Evolutionary conservation across 2,888 invertebrate genomes (phyloP).

Genomic region (Drosophila setosimentum): DNA sequence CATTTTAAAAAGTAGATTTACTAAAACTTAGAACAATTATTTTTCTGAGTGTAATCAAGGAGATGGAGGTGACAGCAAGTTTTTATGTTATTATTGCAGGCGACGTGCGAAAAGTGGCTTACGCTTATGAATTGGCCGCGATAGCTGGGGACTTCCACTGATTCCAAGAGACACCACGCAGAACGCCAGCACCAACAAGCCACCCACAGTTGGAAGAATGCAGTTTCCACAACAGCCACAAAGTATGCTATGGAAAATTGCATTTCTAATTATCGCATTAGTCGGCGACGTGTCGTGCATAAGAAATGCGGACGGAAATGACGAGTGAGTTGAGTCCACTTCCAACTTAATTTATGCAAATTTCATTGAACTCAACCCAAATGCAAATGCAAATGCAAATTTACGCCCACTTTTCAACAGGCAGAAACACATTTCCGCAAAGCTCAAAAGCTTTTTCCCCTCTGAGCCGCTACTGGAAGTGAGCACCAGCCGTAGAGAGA

Average conservation of each 20-base stretch:
- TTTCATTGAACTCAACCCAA: conserved; percentile 32
- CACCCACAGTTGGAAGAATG: conserved; percentile 38
- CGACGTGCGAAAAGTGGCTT: conserved; percentile 72
- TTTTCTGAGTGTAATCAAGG: neutral
- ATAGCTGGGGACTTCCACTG: conserved; percentile 60
- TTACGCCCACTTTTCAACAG: conserved; percentile 20
- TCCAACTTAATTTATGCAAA: conserved; percentile 70
- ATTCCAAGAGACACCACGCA: conserved; percentile 35
- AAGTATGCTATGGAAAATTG: conserved; percentile 83
- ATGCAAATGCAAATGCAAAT: conserved; percentile 9
- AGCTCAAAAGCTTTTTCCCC: conserved; percentile 70
- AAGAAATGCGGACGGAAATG: conserved; percentile 78
- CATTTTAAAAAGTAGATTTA: neutral
- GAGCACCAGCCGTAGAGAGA: neutral
- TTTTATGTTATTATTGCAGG: conserved; percentile 69
- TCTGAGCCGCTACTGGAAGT: conserved; percentile 46
- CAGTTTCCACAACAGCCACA: conserved; percentile 69
- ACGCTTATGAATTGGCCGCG: conserved; percentile 81
- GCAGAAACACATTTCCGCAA: conserved; percentile 56
- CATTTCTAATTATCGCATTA: conserved; percentile 85
- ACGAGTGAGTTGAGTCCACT: conserved; percentile 80
- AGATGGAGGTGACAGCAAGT: conserved; percentile 67
- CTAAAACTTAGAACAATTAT: neutral
- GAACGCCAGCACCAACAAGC: conserved; percentile 6
- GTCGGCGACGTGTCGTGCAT: conserved; percentile 83